A percentile compares a stretch with the other conserved stretches of the same genome.
Evolutionary conservation across 2,113 vertebrate species (phyloP).

Genomic region (Salminus brasiliensis): DNA sequence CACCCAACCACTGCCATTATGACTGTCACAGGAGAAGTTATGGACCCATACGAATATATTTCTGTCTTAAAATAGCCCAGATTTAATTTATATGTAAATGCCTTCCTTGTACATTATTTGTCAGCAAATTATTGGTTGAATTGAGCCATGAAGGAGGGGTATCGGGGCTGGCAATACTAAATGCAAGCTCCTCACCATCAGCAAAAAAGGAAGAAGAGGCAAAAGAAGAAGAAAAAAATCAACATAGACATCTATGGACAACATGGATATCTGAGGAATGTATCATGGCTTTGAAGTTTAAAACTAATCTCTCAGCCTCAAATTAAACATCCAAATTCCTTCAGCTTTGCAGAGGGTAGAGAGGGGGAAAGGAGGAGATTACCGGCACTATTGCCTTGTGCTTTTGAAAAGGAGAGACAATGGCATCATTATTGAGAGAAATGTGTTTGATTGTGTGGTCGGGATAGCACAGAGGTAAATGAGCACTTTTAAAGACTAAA

Average conservation of each 20-base stretch:
- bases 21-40: slow-evolving; percentile 68
- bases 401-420: slow-evolving; percentile 32
- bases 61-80: slow-evolving; percentile 43
- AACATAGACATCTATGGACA: slow-evolving; percentile 44
- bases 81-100: slow-evolving; percentile 76
- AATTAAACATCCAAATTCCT: slow-evolving; percentile 41
- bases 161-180: neutral
- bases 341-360: slow-evolving; percentile 15
- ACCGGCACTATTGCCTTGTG: slow-evolving; percentile 24
- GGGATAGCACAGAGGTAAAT: slow-evolving; percentile 19
- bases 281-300: slow-evolving; percentile 43
- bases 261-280: slow-evolving; percentile 28
- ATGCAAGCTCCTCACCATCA: neutral
- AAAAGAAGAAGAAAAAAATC: neutral
- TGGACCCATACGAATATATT: slow-evolving; percentile 60
- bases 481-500: slow-evolving; percentile 4
- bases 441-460: slow-evolving; percentile 29
- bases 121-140: slow-evolving; percentile 65
- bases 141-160: slow-evolving; percentile 56
- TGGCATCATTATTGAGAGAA: slow-evolving; percentile 36
- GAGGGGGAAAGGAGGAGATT: slow-evolving; percentile 5
- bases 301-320: slow-evolving; percentile 37
- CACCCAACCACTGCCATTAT: slow-evolving; percentile 62
- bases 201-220: neutral
- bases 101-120: slow-evolving; percentile 64